Percentiles rank a stretch among this genome's conserved stretches.
Evolutionary conservation across 92 coral and sea anemone genomes (phyloP).

Genomic region (Montipora capitata): DNA sequence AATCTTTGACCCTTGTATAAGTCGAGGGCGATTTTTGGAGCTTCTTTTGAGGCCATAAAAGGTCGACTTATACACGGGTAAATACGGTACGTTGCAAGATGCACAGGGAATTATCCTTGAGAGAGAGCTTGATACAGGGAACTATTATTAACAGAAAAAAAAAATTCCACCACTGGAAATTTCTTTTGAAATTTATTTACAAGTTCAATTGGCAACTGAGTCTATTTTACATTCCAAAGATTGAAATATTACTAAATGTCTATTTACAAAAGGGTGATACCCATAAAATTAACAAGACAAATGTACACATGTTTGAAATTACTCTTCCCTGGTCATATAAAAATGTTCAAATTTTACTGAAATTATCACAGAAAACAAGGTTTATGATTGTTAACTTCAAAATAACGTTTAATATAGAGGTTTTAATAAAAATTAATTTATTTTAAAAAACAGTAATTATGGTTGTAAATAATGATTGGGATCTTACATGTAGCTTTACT

Average conservation of each 20-base stretch:
- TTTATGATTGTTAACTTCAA: neutral
- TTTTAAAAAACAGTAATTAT: too few relatives aligned
- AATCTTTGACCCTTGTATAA: too few relatives aligned
- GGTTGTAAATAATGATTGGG: too few relatives aligned
- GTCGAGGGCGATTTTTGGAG: too few relatives aligned
- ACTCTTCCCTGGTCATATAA: neutral
- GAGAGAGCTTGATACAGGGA: too few relatives aligned
- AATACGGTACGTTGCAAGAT: too few relatives aligned
- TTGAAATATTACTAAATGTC: slow-evolving; percentile 24
- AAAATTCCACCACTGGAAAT: neutral
- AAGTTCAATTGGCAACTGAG: slow-evolving; percentile 4
- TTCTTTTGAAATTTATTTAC: slow-evolving; percentile 39
- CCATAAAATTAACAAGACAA: neutral
- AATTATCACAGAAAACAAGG: neutral
- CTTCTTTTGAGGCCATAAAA: too few relatives aligned
- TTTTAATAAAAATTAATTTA: slow-evolving; percentile 9
- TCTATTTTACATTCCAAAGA: slow-evolving; percentile 43
- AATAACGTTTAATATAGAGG: neutral
- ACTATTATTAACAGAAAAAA: neutral
- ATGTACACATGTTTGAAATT: neutral
- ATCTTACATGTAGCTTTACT: too few relatives aligned
- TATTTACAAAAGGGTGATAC: slow-evolving; percentile 31
- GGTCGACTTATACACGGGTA: too few relatives aligned
- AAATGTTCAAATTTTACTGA: neutral
- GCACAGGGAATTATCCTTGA: too few relatives aligned